Conservation (phyloP, 2,888 invertebrate genomes). For the Rugalucina vietnamica region DNA sequence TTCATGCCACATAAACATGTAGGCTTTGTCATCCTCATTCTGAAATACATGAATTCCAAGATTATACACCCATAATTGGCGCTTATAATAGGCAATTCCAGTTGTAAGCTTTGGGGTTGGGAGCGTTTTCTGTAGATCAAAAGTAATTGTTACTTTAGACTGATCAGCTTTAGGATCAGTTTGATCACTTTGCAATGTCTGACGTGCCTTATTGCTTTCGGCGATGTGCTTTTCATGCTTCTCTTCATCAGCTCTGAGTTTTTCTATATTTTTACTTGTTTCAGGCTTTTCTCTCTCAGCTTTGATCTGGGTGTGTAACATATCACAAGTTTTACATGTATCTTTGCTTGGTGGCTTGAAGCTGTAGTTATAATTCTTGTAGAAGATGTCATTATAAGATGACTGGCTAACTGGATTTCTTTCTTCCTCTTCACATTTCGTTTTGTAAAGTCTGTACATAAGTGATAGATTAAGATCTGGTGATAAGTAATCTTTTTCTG, state of each 20-base stretch:
- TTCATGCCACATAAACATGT: conserved; percentile 19
- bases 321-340: conserved; percentile 19
- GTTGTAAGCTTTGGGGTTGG: not conserved
- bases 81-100: not conserved
- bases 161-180: not conserved
- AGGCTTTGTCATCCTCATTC: not conserved
- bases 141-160: not conserved
- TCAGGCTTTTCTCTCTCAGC: not conserved
- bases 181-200: not conserved
- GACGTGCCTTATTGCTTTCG: not conserved
- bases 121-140: not conserved
- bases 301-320: not conserved
- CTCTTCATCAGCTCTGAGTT: conserved; percentile 4
- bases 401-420: not conserved
- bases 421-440: not conserved
- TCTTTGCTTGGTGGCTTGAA: conserved; percentile 3
- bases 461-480: not conserved
- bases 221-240: not conserved
- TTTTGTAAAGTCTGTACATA: not conserved
- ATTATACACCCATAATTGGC: conserved; percentile 17
- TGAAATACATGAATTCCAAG: not conserved
- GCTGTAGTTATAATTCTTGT: conserved; percentile 2
- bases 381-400: not conserved
- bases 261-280: not conserved
- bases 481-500: not conserved